phyloP scores from a whole-genome alignment of 2,888 invertebrate species.

The Coelinius sp. region DNA sequence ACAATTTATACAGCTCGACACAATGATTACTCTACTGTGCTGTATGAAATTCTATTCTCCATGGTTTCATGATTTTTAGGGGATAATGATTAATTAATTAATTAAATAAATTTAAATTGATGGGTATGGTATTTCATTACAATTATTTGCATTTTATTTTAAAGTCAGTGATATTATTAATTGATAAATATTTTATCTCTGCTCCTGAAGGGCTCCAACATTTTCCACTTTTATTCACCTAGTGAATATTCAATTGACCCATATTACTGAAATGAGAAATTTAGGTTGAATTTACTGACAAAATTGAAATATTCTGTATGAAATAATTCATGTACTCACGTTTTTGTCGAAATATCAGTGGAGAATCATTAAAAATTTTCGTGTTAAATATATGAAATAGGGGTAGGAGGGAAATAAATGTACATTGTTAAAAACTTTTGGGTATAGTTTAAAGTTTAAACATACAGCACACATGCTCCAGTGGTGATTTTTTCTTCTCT shows the following conservation, averaged over 20 bases:
- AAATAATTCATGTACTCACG: not conserved
- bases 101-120: not conserved
- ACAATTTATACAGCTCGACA: constrained; percentile 43
- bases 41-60: not conserved
- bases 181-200: too few species aligned
- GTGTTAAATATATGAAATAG: not conserved
- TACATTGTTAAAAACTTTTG: not conserved
- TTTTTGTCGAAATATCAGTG: not conserved
- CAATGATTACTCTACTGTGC: not conserved
- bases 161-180: too few species aligned
- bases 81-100: not conserved
- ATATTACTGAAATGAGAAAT: not conserved
- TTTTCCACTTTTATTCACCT: too few species aligned
- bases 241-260: too few species aligned
- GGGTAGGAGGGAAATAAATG: too few species aligned
- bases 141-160: too few species aligned
- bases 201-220: too few species aligned
- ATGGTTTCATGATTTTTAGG: not conserved
- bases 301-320: not conserved
- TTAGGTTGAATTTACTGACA: not conserved
- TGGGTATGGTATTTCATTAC: not conserved
- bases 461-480: not conserved
- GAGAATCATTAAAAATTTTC: not conserved
- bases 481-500: constrained; percentile 13
- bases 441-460: not conserved